Conservation (phyloP, 2,888 invertebrate genomes). For the Acleris emargana region DNA sequence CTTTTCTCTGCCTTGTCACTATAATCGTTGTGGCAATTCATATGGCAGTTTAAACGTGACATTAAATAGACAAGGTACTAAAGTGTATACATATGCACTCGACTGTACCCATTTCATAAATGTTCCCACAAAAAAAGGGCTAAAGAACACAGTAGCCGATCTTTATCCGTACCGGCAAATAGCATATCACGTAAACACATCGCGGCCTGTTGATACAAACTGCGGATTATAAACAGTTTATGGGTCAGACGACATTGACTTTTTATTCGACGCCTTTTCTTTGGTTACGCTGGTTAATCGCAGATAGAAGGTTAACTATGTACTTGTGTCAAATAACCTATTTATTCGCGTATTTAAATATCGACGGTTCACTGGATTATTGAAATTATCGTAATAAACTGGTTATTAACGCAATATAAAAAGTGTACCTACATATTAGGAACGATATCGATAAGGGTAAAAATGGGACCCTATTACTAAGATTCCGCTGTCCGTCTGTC, state of each 20-base stretch:
- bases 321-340: slow-evolving; percentile 3
- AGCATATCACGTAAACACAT: slow-evolving; percentile 1
- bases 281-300: slow-evolving; percentile 17
- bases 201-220: slow-evolving; percentile 16
- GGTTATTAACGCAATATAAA: neutral
- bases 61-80: no score
- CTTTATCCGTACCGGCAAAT: slow-evolving; percentile 4
- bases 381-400: neutral
- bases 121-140: no score
- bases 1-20: no score
- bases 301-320: slow-evolving; percentile 23
- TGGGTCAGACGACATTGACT: slow-evolving; percentile 27
- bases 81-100: no score
- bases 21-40: no score
- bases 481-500: no score
- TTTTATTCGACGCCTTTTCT: slow-evolving; percentile 27
- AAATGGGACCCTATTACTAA: no score
- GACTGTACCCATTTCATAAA: no score
- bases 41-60: no score
- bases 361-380: neutral
- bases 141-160: neutral
- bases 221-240: slow-evolving; percentile 20
- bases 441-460: no score
- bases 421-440: no score
- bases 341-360: neutral